phyloP scores from a whole-genome alignment of 2,888 invertebrate genomes.

The Lissocephala sabroskyi region DNA sequence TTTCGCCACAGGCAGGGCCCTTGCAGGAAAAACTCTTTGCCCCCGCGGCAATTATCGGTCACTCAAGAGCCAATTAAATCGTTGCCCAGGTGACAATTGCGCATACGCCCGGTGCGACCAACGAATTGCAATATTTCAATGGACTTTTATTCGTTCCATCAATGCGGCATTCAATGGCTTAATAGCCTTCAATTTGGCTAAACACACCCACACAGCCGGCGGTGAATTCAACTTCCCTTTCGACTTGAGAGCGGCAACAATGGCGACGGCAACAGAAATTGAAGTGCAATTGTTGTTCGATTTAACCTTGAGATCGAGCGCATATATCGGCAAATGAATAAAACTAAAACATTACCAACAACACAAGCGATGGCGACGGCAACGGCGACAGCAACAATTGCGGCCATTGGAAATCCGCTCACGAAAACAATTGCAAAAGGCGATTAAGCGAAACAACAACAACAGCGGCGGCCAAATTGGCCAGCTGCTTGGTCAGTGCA shows the following conservation, averaged over 20 bases:
- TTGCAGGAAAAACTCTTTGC: too few relatives aligned
- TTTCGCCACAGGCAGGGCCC: constrained; percentile 44
- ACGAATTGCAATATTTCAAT: neutral
- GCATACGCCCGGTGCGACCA: constrained; percentile 9
- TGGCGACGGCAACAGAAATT: constrained; percentile 39
- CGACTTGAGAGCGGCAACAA: constrained; percentile 30
- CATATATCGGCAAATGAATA: constrained; percentile 18
- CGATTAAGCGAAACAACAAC: constrained; percentile 16
- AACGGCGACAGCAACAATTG: constrained; percentile 18
- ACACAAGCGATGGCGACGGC: constrained; percentile 13
- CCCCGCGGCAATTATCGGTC: neutral
- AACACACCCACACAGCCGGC: constrained; percentile 18
- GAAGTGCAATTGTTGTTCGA: constrained; percentile 36
- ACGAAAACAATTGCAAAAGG: constrained; percentile 62
- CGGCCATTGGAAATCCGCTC: constrained; percentile 54
- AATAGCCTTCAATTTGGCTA: constrained; percentile 28
- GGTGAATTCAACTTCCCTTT: constrained; percentile 34
- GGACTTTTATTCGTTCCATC: neutral
- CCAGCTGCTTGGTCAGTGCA: constrained; percentile 48
- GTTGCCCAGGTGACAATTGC: constrained; percentile 26
- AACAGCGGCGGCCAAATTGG: constrained; percentile 1
- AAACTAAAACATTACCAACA: constrained; percentile 20
- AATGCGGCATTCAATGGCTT: too few relatives aligned
- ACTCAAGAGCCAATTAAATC: constrained; percentile 8
- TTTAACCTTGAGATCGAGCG: constrained; percentile 56